phyloP scores from a whole-genome alignment of 2,797 vertebrate genomes.

The Peromyscus melanophrys region DNA sequence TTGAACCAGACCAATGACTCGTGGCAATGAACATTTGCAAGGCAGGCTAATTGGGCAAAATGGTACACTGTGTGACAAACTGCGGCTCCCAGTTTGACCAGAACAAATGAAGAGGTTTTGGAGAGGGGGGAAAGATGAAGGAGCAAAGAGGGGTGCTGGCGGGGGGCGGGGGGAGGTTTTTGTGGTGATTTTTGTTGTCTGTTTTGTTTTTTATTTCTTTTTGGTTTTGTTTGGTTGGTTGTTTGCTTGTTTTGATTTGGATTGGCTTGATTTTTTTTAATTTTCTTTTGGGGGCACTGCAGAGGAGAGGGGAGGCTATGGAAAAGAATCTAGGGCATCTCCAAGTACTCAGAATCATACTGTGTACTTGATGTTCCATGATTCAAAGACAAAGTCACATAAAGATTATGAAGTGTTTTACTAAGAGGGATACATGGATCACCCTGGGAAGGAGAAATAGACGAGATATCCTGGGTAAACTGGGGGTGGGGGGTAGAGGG shows the following conservation, averaged over 20 bases:
- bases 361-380: neutral
- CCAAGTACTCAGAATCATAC: slow-evolving; percentile 4
- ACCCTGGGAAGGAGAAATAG: too few species aligned
- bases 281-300: neutral
- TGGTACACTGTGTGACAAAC: neutral
- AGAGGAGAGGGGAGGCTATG: neutral
- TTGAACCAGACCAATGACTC: neutral
- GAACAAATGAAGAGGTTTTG: neutral
- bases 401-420: slow-evolving; percentile 25
- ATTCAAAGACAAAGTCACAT: neutral
- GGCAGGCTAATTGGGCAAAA: neutral
- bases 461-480: too few species aligned
- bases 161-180: neutral
- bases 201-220: neutral
- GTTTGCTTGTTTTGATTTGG: neutral
- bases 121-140: neutral
- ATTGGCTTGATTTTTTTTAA: neutral
- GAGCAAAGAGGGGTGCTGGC: neutral
- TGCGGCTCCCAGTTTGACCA: neutral
- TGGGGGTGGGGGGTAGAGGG: too few species aligned
- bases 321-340: neutral
- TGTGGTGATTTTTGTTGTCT: too few species aligned
- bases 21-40: neutral
- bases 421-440: too few species aligned
- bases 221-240: neutral